Percentiles rank a stretch among this genome's conserved stretches.
phyloP scores from a whole-genome alignment of 2,888 invertebrate species.

The Hermaeophaga mercurialis region DNA sequence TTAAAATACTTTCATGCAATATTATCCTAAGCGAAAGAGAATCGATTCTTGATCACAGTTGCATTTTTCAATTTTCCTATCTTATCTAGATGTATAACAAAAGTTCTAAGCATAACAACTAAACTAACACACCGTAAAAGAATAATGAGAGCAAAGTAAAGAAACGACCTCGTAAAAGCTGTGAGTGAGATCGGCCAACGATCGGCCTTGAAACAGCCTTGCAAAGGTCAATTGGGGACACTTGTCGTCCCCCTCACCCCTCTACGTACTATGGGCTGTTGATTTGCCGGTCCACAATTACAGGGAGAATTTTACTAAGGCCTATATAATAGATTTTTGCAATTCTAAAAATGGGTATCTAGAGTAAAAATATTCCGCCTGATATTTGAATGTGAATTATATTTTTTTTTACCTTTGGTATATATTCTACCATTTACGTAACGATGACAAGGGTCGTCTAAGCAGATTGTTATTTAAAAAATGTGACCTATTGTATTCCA shows the following conservation, averaged over 20 bases:
- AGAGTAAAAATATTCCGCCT: background rate
- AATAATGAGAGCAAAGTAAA: slow-evolving; percentile 55
- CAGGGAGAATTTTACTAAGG: background rate
- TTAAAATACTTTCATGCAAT: too few relatives aligned
- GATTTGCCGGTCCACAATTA: slow-evolving; percentile 9
- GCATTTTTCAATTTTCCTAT: too few relatives aligned
- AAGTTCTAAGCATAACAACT: slow-evolving; percentile 12
- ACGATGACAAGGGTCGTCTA: too few relatives aligned
- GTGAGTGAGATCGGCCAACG: slow-evolving; percentile 55
- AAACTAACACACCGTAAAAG: slow-evolving; percentile 43
- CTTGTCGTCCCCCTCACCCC: slow-evolving; percentile 21
- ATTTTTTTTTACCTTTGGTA: background rate
- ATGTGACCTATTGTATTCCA: too few relatives aligned
- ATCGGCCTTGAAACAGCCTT: slow-evolving; percentile 61
- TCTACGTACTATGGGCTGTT: slow-evolving; percentile 27
- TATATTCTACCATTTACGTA: too few relatives aligned
- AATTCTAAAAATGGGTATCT: background rate
- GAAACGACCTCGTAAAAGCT: slow-evolving; percentile 50
- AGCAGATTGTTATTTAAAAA: too few relatives aligned
- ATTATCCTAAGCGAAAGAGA: too few relatives aligned
- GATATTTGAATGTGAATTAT: background rate
- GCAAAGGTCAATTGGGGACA: slow-evolving; percentile 54
- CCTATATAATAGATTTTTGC: too few relatives aligned
- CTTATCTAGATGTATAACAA: too few relatives aligned
- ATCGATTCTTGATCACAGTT: too few relatives aligned